Evolutionary conservation across 2,113 vertebrate genomes (phyloP).

Genomic region (Oryzias celebensis): DNA sequence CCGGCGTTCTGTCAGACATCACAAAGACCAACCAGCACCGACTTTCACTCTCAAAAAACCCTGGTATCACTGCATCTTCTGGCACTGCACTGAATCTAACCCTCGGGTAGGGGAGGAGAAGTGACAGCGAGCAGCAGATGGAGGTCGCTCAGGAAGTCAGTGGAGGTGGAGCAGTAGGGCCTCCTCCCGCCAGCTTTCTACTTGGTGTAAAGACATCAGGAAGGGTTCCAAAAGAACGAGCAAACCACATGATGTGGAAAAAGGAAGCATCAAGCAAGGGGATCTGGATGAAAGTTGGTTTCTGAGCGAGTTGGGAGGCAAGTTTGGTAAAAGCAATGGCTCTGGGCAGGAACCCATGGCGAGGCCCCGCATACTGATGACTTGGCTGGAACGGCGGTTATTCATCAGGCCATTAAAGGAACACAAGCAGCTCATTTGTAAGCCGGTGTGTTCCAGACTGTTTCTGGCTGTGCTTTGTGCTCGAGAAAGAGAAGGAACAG

Average conservation of each 20-base stretch:
- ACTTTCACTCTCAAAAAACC: neutral
- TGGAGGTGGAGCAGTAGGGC: constrained; percentile 22
- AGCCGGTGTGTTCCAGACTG: constrained; percentile 50
- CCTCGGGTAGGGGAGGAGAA: constrained; percentile 10
- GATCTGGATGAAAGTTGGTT: constrained; percentile 26
- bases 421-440: constrained; percentile 63
- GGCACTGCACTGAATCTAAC: constrained; percentile 24
- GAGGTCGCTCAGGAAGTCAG: constrained; percentile 50
- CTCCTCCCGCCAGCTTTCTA: constrained; percentile 30
- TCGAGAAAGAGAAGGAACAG: constrained; percentile 36
- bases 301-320: constrained; percentile 41
- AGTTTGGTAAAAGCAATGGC: constrained; percentile 13
- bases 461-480: constrained; percentile 39
- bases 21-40: neutral
- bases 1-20: constrained; percentile 39
- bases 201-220: constrained; percentile 21
- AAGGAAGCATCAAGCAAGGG: constrained; percentile 17
- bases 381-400: constrained; percentile 56
- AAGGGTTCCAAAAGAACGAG: constrained; percentile 1
- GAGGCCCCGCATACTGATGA: constrained; percentile 66
- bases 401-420: constrained; percentile 68
- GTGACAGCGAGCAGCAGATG: constrained; percentile 47
- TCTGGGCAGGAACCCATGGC: constrained; percentile 30
- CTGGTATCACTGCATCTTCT: constrained; percentile 1
- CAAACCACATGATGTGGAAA: constrained; percentile 23